These are phyloP conservation scores for Lepidurus couesii DNA, from an alignment of 1,140 invertebrate species.

Conservation along the genomic window DNA sequence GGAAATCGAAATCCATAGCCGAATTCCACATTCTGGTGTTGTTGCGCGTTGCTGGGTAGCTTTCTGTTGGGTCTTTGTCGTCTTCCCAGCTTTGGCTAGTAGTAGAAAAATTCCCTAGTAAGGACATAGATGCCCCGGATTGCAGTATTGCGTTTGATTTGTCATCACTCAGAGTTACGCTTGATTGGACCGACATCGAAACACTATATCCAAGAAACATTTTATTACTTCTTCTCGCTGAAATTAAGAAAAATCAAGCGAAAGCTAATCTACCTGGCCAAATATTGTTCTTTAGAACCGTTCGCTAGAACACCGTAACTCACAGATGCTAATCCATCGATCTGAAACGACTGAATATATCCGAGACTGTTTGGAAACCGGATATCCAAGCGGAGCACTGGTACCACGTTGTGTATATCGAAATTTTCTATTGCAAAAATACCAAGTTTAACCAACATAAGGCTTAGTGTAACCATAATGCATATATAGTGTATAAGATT, in stretches of 20 bases:
- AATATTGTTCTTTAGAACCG: background rate
- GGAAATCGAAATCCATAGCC: background rate
- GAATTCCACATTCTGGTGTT: background rate
- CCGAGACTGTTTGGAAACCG: background rate
- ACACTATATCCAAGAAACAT: background rate
- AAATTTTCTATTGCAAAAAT: background rate
- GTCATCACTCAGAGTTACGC: background rate
- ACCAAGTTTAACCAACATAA: background rate
- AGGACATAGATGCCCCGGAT: background rate
- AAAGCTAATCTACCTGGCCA: background rate
- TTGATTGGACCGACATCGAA: background rate
- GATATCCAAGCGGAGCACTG: background rate
- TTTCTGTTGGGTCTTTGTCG: background rate
- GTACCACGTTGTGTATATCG: background rate
- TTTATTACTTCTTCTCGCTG: background rate
- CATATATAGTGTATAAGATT: background rate
- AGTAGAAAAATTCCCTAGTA: background rate
- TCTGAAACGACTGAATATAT: background rate
- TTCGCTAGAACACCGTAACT: background rate
- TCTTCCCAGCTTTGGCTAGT: constrained; percentile 1
- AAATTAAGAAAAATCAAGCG: background rate
- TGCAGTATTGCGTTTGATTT: background rate
- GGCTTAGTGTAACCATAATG: background rate
- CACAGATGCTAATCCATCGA: background rate
- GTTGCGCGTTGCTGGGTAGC: background rate